Percentiles rank a stretch among this genome's conserved stretches.
phyloP scores from a whole-genome alignment of 2,888 invertebrate species.

The Sesia bembeciformis region DNA sequence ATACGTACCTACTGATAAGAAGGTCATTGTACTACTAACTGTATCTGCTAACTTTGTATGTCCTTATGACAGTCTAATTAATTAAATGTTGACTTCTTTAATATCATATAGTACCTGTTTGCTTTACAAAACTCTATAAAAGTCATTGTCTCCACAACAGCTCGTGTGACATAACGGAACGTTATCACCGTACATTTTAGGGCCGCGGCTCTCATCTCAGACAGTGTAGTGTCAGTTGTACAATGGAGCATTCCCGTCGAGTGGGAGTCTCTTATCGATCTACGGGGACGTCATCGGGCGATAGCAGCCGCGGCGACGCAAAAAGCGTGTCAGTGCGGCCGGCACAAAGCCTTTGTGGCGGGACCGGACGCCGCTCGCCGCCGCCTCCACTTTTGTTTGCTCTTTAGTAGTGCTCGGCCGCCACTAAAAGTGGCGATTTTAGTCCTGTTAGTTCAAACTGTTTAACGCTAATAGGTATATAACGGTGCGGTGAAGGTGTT shows the following conservation, averaged over 20 bases:
- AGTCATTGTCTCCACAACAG: neutral
- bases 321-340: constrained; percentile 70
- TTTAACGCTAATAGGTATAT: constrained; percentile 1
- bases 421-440: constrained; percentile 60
- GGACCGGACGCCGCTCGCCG: constrained; percentile 65
- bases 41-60: no score
- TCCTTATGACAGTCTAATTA: no score
- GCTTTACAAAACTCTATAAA: neutral
- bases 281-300: constrained; percentile 70
- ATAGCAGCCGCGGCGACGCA: constrained; percentile 64
- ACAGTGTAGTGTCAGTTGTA: constrained; percentile 63
- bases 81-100: no score
- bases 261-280: constrained; percentile 71
- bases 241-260: constrained; percentile 68
- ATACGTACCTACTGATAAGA: no score
- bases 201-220: constrained; percentile 66
- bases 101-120: no score
- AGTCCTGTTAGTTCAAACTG: constrained; percentile 37
- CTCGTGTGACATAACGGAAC: constrained; percentile 22
- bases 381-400: constrained; percentile 60
- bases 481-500: no score
- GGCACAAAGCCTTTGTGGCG: constrained; percentile 66
- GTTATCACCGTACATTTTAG: constrained; percentile 48
- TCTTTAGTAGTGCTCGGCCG: constrained; percentile 60
- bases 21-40: no score